Base-by-base conservation (phyloP, 2,888 invertebrate genomes). In the Gryllus longicercus region DNA sequence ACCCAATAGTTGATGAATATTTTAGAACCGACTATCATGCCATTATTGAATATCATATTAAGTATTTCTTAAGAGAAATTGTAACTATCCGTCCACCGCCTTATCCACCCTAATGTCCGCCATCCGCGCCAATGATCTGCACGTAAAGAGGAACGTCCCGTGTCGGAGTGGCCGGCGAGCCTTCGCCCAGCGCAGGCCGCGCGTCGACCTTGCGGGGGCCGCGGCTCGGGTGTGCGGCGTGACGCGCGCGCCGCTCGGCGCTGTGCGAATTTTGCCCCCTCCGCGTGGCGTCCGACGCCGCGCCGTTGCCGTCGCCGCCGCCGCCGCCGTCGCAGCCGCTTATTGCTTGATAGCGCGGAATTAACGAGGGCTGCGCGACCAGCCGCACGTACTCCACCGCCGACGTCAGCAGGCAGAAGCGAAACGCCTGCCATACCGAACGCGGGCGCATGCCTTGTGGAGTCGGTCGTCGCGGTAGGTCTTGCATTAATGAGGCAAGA, bases 301-400 rank as follows among this genome's bases (percentile, higher is more conserved):
- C 16, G 63, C 16, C 14, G 18, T 63, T 63, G 18, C 14, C 63
- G 63, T 3, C 16, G 14, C 16, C 63, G 14, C 16, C 63, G n/a
- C 63, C 16, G 25, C 25, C 25, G 25, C 25, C 25, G 25, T 25
- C 25, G 25, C 25, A 25, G 25, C 25, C 25, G 38, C 38, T 63
- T 63, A 63, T 63, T 63, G 63, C 63, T 63, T 63, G 63, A 63
- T 63, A 63, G 63, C 63, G n/a, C 16, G 63, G 63, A 63, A 63
- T 63, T 63, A 63, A 63, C 63, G 63, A 63, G 63, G 14, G 63
- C 63, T 63, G 63, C 63, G 63, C 63, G 63, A 63, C 63, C 16
- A 63, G n/a, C 63, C n/a, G 63, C 63, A 63, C 63, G 63, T 63
- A 63, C 63, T 63, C 63, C 63, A 63, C 63, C n/a, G 63, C 14